Evolutionary conservation across 2,888 invertebrate species (phyloP), one percentile per base, ranked within the genome.

Genomic region (Idaea straminata): DNA sequence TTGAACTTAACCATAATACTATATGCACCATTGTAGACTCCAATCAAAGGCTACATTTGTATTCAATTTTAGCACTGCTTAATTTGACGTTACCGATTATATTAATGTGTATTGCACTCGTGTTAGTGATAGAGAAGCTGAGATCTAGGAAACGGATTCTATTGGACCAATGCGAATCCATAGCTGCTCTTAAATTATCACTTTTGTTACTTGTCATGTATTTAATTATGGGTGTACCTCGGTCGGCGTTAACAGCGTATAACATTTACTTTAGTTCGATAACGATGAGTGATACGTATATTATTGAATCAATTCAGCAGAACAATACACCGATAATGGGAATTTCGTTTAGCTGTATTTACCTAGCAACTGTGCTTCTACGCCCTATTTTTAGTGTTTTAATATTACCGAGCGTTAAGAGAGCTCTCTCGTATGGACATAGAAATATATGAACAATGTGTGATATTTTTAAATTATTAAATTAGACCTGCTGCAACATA

Each of bases 21-120:
- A 83, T 88, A 38, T 95, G 95, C 77, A 92, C 93, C 15, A 85
- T 94, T 69, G 81, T 93, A 36, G 94, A 94, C 73, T 86, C 89
- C 35, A 88, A 88, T 74, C 93, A 94, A 75, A 88, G 88, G 69
- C 75, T 88, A 10, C 87, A 89, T 66, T 87, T 92, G 82, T 86
- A 89, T 69, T 83, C 87, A 5, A 81, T 92, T 77, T 78, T 93
- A 58, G 85, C 87, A 57, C 79, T 91, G 57, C 87, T 92, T 66
- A 91, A 88, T 77, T 76, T 91, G 62, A 79, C 90, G 72, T 72
- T 93, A 71, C 92, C 92, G 25, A 74, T 82, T 35, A 68, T 87
- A 15, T 84, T 93, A 60, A 83, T 92, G 80, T 78, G 75, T 57
- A 73, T 80, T 5, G 80, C 84, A 47, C 79, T 81, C 67, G 75